Evolutionary conservation across 2,797 vertebrate species (phyloP).

Genomic region (Pangasius krempfi): DNA sequence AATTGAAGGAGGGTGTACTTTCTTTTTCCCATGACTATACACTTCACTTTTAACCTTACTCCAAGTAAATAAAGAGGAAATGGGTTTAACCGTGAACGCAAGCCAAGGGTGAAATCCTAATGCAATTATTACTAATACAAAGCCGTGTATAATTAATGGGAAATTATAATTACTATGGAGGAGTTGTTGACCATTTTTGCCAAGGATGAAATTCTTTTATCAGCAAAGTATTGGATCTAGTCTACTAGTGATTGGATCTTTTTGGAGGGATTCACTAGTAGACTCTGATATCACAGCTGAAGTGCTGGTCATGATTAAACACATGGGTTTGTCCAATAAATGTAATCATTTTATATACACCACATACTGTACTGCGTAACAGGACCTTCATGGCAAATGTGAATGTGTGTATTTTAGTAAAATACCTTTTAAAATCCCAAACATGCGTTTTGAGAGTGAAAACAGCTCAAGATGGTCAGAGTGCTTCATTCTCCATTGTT

Average conservation of each 20-base stretch:
- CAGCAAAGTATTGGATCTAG: no score
- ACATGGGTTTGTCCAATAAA: background rate
- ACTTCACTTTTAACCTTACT: background rate
- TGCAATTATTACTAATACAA: no score
- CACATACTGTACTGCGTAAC: background rate
- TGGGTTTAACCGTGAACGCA: background rate
- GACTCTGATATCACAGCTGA: background rate
- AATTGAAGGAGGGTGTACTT: background rate
- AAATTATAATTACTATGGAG: no score
- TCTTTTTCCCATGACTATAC: background rate
- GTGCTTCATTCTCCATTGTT: background rate
- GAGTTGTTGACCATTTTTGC: no score
- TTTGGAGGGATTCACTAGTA: no score
- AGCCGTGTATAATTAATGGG: no score
- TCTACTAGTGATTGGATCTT: no score
- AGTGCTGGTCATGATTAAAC: background rate
- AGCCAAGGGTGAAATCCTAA: background rate
- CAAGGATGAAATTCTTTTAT: no score
- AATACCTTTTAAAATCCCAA: background rate
- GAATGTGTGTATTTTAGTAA: background rate
- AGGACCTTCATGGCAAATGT: background rate
- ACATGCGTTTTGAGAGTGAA: background rate
- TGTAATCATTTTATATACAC: background rate
- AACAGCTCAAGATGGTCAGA: background rate
- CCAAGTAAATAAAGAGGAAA: background rate